A percentile compares a stretch with the other conserved stretches of the same genome.
Evolutionary conservation across 2,113 vertebrate species (phyloP).

Genomic region (Egretta garzetta): DNA sequence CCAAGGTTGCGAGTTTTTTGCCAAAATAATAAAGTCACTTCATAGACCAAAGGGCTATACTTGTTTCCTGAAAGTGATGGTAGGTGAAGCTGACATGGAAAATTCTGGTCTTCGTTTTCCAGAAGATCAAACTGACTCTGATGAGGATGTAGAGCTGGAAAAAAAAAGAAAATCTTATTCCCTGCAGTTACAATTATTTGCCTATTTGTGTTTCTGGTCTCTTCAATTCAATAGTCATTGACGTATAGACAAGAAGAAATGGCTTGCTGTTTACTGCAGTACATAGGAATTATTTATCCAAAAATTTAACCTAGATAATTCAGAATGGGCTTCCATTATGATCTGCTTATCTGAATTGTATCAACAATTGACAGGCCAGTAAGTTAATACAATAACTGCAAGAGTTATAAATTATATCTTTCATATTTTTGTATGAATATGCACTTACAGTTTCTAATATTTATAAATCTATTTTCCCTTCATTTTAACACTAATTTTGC

Average conservation of each 20-base stretch:
- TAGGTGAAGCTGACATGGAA: background rate
- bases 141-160: background rate
- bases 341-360: background rate
- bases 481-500: background rate
- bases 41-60: background rate
- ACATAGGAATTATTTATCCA: background rate
- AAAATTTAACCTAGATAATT: background rate
- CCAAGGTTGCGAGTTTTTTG: fast-evolving
- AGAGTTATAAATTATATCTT: background rate
- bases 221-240: background rate
- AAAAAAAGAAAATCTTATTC: background rate
- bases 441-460: background rate
- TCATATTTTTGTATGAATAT: background rate
- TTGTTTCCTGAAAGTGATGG: background rate
- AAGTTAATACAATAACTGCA: background rate
- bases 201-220: background rate
- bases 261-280: background rate
- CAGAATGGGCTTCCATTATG: background rate
- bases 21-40: background rate
- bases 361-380: background rate
- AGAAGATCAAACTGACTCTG: background rate
- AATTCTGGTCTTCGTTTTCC: background rate
- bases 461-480: background rate
- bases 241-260: background rate
- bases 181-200: background rate